Conservation (phyloP, 1,140 invertebrate species). For the Idris sp. region DNA sequence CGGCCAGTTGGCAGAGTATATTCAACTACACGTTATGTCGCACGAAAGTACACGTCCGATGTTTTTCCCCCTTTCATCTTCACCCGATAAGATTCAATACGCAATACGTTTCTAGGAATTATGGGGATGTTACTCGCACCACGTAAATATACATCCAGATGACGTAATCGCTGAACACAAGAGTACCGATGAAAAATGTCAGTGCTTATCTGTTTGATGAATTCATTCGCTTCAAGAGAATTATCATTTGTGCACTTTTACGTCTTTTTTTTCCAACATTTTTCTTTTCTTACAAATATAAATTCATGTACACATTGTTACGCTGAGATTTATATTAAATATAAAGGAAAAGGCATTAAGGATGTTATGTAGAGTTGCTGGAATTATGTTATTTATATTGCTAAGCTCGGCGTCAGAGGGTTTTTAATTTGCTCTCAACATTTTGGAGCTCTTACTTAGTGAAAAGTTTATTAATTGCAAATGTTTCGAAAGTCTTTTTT, state of each 20-base stretch:
- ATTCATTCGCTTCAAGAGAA: constrained; percentile 55
- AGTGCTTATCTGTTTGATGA: constrained; percentile 55
- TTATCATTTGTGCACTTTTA: constrained; percentile 49
- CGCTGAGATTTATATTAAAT: neutral
- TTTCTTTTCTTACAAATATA: neutral
- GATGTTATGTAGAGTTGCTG: too few species aligned
- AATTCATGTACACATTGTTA: neutral
- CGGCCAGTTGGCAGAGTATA: constrained; percentile 50
- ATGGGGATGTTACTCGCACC: constrained; percentile 46
- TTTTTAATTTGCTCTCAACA: too few species aligned
- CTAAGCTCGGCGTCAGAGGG: too few species aligned
- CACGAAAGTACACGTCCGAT: constrained; percentile 57
- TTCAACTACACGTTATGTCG: constrained; percentile 54
- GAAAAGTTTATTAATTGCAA: too few species aligned
- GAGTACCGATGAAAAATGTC: constrained; percentile 39
- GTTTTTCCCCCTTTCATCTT: constrained; percentile 58
- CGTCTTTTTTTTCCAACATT: neutral
- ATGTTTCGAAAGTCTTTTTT: too few species aligned
- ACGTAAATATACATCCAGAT: constrained; percentile 24
- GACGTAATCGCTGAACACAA: constrained; percentile 52
- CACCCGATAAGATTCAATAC: constrained; percentile 62
- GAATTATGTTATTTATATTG: too few species aligned
- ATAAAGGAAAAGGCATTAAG: too few species aligned
- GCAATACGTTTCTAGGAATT: constrained; percentile 61
- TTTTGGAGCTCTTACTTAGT: too few species aligned